Evolutionary conservation across 1,140 invertebrate species (phyloP).

Genomic region (Hylyphantes graminicola): DNA sequence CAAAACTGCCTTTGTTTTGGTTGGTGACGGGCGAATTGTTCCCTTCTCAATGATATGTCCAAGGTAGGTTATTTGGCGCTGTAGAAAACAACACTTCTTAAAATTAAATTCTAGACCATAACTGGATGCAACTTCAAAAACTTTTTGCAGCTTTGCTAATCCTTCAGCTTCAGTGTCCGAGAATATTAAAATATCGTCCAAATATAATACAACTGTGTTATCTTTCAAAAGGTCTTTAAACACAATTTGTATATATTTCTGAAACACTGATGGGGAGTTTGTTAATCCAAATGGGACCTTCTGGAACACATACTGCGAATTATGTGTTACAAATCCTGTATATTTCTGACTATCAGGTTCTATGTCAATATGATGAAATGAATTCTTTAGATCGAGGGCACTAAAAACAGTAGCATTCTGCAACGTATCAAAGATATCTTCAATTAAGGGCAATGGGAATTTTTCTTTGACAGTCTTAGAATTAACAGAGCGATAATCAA

Average conservation of each 20-base stretch:
- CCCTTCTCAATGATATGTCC: background rate
- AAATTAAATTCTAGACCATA: background rate
- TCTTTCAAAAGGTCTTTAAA: background rate
- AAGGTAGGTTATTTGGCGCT: background rate
- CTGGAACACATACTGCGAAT: background rate
- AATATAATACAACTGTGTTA: background rate
- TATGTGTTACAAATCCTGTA: conserved; percentile 4
- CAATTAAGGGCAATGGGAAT: conserved; percentile 1
- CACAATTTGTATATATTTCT: no score
- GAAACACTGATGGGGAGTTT: background rate
- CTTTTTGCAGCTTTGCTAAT: background rate
- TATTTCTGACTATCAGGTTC: conserved; percentile 10
- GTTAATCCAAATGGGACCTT: conserved; percentile 3
- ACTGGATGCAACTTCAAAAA: background rate
- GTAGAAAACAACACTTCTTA: background rate
- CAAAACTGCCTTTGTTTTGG: background rate
- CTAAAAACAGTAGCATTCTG: conserved; percentile 1
- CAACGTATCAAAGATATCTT: conserved; percentile 28
- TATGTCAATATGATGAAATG: background rate
- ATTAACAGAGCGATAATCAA: conserved; percentile 7
- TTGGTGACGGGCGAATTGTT: background rate
- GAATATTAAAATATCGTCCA: background rate
- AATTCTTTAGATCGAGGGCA: conserved; percentile 6
- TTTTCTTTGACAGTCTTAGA: background rate
- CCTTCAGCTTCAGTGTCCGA: background rate